Evolutionary conservation across 2,797 vertebrate genomes (phyloP), one percentile per base, ranked within the genome.

Genomic region (Rhinoraja longicauda): DNA sequence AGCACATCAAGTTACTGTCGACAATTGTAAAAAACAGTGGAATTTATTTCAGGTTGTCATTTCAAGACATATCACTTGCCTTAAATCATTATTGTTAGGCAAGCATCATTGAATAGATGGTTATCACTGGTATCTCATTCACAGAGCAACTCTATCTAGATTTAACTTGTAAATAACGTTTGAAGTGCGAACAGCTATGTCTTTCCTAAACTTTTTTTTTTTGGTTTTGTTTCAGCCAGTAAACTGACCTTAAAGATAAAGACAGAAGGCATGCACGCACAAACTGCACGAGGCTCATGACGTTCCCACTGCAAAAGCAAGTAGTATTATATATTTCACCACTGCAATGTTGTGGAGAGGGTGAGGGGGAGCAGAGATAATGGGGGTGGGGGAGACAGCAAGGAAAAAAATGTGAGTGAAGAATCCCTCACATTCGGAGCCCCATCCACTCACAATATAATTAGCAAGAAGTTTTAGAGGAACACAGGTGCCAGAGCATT

Each of bases 221-320:
- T 86, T 59, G 12, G 26, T 62, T 86, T 88, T 36, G 59, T n/a
- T 86, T 88, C 59, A 36, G 59, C 15, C 84, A 67, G n/a, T 67
- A n/a, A 88, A 64, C 62, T 88, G 84, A 67, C 62, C 64, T 64
- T 88, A 62, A 19, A 86, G 17, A 64, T 53, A 2, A 59, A 59
- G 81, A 84, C 81, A 84, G 57, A 84, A 84, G 24, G 59, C 24
- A 84, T 59, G 76, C 53, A 67, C 64, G 59, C 84, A 67, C 84
- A 88, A 64, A 67, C 59, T 21, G 84, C 59, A 62, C 26, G 39
- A 78, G 9, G n/a, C 67, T n/a, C 36, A 59, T 29, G n/a, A 62
- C n/a, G 29, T 19, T 17, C 62, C 82, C 62, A 4, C 2, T 88
- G 59, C 59, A 64, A 88, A 88, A 64, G 15, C 64, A 64, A 19